These are phyloP conservation scores for Cosmopolites sordidus DNA, from an alignment of 2,888 invertebrate genomes.

Conservation along the genomic window DNA sequence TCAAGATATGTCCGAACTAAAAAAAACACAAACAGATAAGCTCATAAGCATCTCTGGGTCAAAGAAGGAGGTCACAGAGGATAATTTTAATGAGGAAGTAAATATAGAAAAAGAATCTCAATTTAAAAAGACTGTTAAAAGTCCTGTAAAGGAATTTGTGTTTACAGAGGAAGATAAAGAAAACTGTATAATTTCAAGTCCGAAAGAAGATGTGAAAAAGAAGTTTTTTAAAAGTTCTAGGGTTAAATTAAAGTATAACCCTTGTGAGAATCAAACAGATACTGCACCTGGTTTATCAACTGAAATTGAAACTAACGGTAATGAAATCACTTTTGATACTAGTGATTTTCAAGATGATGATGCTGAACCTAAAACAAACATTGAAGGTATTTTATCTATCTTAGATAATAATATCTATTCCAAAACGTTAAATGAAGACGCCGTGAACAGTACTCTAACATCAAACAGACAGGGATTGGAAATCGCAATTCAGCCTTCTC, in stretches of 20 bases:
- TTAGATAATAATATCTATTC: conserved; percentile 29
- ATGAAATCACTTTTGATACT: conserved; percentile 37
- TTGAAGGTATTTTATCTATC: conserved; percentile 41
- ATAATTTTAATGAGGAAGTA: no score
- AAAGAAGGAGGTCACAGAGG: no score
- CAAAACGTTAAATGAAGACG: not conserved
- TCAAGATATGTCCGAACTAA: conserved; percentile 30
- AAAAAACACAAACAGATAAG: conserved; percentile 17
- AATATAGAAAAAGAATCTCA: not conserved
- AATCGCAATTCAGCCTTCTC: conserved; percentile 34
- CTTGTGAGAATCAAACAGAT: not conserved
- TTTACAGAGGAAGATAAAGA: conserved; percentile 18
- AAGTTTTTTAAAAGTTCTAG: conserved; percentile 50
- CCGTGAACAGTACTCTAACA: no score
- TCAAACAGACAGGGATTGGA: conserved; percentile 27
- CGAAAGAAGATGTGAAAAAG: conserved; percentile 35
- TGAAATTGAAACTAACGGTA: no score
- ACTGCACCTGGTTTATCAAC: no score
- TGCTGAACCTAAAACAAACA: conserved; percentile 26
- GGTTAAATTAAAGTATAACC: no score
- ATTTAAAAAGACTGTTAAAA: not conserved
- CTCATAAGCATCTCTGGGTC: not conserved
- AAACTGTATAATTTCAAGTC: conserved; percentile 7
- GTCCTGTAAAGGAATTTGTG: not conserved
- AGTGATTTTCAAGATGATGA: conserved; percentile 43